Conservation (phyloP, 2,113 vertebrate species). For the Corythornis madagascariensis region DNA sequence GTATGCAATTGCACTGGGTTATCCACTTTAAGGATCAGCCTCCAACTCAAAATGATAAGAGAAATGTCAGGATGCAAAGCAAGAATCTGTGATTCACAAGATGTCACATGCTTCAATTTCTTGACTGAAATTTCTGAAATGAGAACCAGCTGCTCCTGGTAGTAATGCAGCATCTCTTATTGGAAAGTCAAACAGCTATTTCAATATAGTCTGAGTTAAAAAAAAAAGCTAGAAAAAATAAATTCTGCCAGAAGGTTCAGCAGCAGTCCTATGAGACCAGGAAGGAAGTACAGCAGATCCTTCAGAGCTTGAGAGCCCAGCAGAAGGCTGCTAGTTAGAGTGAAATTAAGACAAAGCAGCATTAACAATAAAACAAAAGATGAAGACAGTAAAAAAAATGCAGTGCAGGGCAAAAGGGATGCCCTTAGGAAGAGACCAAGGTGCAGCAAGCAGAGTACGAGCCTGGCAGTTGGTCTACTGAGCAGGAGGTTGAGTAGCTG, state of each 20-base stretch:
- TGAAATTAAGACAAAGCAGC: not conserved
- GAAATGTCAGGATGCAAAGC: conserved; percentile 24
- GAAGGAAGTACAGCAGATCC: conserved; percentile 44
- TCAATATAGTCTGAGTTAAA: not conserved
- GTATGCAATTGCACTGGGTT: not conserved
- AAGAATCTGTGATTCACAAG: conserved; percentile 33
- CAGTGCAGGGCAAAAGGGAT: not conserved
- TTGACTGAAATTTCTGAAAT: conserved; percentile 44
- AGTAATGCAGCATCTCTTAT: not conserved
- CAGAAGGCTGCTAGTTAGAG: not conserved
- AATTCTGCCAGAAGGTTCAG: conserved; percentile 41
- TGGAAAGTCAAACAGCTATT: conserved; percentile 40
- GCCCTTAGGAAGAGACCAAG: not conserved
- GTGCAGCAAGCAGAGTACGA: not conserved
- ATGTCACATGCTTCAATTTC: conserved; percentile 35
- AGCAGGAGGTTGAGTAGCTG: not conserved
- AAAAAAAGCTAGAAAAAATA: not conserved
- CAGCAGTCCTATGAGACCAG: conserved; percentile 11
- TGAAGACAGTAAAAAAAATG: not conserved
- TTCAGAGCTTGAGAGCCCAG: not conserved
- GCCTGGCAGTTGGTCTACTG: not conserved
- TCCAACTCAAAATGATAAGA: conserved; percentile 26
- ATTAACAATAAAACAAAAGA: not conserved
- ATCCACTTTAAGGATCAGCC: conserved; percentile 26
- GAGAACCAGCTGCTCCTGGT: conserved; percentile 49